Evolutionary conservation across 2,797 vertebrate genomes (phyloP).

Genomic region (Rhinella marina): DNA sequence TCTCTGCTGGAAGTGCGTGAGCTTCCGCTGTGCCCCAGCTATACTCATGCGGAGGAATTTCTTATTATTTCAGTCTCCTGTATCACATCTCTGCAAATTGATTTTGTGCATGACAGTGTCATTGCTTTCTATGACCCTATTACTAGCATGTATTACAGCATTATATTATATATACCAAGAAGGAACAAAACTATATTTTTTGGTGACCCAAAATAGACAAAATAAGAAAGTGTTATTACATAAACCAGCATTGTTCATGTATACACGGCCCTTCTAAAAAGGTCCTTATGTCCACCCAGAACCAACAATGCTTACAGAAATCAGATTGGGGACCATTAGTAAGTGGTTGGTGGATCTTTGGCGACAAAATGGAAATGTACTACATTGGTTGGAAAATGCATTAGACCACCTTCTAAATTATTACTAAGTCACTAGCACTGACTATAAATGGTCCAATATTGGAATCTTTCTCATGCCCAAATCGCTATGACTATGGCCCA

Average conservation of each 20-base stretch:
- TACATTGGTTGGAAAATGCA: neutral
- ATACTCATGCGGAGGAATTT: conserved; percentile 21
- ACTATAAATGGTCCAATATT: no score
- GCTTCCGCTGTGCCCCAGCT: conserved; percentile 7
- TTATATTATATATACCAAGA: neutral
- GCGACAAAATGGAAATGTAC: neutral
- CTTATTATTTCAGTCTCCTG: neutral
- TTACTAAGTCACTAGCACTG: no score
- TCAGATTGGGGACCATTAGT: neutral
- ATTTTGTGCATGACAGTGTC: conserved; percentile 35
- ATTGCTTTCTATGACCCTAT: conserved; percentile 26
- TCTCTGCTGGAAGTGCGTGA: neutral
- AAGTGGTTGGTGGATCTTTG: neutral
- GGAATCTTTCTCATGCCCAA: no score
- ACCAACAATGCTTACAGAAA: neutral
- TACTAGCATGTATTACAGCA: neutral
- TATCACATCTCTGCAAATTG: conserved; percentile 32
- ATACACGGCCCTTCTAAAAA: neutral
- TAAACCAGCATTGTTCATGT: neutral
- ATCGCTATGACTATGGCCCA: no score
- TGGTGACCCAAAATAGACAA: neutral
- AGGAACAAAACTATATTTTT: neutral
- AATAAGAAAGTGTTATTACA: neutral
- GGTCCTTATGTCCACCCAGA: neutral
- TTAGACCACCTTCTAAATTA: neutral